Evolutionary conservation across 2,113 vertebrate genomes (phyloP).

Genomic region (Fulica atra): DNA sequence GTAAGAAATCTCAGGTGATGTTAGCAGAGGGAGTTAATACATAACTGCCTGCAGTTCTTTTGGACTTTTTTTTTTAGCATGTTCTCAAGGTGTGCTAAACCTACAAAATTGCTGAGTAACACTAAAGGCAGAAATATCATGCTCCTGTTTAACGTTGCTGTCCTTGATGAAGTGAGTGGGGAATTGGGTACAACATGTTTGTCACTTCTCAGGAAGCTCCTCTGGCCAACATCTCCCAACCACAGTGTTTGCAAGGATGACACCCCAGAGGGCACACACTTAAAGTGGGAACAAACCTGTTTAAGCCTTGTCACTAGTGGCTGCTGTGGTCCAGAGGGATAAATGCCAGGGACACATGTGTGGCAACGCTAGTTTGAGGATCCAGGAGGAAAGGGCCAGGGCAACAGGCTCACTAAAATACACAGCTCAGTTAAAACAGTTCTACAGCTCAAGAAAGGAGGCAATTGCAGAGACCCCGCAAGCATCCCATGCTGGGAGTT

Average conservation of each 20-base stretch:
- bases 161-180: background rate
- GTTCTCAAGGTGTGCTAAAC: background rate
- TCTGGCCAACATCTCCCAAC: background rate
- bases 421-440: background rate
- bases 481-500: background rate
- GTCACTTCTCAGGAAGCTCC: background rate
- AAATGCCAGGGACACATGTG: background rate
- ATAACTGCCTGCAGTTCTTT: background rate
- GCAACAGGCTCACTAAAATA: rapidly evolving
- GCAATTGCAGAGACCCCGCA: background rate
- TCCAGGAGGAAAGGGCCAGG: background rate
- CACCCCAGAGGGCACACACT: background rate
- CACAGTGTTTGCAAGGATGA: background rate
- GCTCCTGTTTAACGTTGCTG: background rate
- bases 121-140: background rate
- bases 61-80: background rate
- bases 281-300: background rate
- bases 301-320: background rate
- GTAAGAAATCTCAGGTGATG: background rate
- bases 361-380: background rate
- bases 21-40: background rate
- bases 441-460: background rate
- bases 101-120: background rate
- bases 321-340: background rate
- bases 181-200: background rate